Conservation (phyloP, 2,888 invertebrate species). For the Drosophila engyochracea region DNA sequence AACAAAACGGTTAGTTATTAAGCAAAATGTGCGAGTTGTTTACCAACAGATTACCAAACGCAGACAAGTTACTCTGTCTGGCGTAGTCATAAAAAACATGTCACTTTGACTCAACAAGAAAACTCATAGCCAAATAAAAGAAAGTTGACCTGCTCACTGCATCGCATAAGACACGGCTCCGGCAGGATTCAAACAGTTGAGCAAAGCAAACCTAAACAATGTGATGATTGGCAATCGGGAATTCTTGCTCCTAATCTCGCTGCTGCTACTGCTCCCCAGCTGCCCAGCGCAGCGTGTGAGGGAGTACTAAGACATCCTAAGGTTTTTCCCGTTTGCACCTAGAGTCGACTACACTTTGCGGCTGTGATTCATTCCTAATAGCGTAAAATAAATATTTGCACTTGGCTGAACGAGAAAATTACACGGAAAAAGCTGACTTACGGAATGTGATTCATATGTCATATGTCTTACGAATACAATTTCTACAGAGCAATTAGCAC, state of each 20-base stretch:
- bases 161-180: conserved; percentile 63
- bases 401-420: not conserved
- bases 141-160: conserved; percentile 44
- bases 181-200: conserved; percentile 71
- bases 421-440: not conserved
- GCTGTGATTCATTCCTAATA: not conserved
- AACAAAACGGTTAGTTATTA: conserved; percentile 56
- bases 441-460: not conserved
- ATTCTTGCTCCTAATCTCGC: conserved; percentile 37
- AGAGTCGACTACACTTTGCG: not conserved
- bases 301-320: not conserved
- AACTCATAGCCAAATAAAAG: conserved; percentile 61
- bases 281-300: not conserved
- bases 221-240: conserved; percentile 49
- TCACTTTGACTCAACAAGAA: conserved; percentile 52
- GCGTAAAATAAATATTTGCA: not conserved
- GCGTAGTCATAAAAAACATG: conserved; percentile 46
- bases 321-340: not conserved
- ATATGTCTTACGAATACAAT: not conserved
- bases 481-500: not conserved
- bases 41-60: conserved; percentile 78
- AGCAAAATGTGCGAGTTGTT: conserved; percentile 77
- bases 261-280: conserved; percentile 9
- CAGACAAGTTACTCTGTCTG: conserved; percentile 52
- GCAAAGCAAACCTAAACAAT: conserved; percentile 40